Conservation (phyloP, 2,888 invertebrate species). For the Dynastes maya region DNA sequence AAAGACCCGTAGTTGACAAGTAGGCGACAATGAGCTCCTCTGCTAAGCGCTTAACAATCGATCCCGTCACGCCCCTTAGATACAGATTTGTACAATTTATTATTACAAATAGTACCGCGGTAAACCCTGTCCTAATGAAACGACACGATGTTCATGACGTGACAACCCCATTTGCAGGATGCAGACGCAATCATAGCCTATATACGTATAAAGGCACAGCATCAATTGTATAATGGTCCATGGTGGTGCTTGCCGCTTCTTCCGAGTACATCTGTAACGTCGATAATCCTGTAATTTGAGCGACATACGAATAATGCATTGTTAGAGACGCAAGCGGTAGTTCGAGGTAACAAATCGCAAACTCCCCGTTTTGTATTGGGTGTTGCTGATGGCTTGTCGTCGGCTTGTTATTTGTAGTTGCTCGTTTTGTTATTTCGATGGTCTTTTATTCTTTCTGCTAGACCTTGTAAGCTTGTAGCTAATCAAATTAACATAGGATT, state of each 20-base stretch:
- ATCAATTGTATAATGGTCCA: slow-evolving; percentile 15
- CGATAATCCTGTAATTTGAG: slow-evolving; percentile 67
- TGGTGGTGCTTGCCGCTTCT: slow-evolving; percentile 31
- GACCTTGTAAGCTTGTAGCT: no score
- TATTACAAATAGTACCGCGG: slow-evolving; percentile 47
- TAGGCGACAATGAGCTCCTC: slow-evolving; percentile 44
- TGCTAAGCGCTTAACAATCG: slow-evolving; percentile 51
- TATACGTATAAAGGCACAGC: background rate
- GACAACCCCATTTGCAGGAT: slow-evolving; percentile 30
- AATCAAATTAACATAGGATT: no score
- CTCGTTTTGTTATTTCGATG: background rate
- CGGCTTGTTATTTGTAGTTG: background rate
- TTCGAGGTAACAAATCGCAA: slow-evolving; percentile 65
- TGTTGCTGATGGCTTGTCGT: slow-evolving; percentile 4
- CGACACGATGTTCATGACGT: slow-evolving; percentile 2
- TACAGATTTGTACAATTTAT: slow-evolving; percentile 58
- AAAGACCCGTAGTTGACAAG: slow-evolving; percentile 47
- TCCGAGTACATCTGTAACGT: slow-evolving; percentile 50
- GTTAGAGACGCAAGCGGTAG: slow-evolving; percentile 12
- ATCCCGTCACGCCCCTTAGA: slow-evolving; percentile 57
- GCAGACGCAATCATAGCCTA: slow-evolving; percentile 8
- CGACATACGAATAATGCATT: slow-evolving; percentile 50
- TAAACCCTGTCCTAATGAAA: background rate
- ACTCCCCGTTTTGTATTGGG: slow-evolving; percentile 56
- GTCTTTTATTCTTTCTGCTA: background rate